Conservation (phyloP, 1,140 invertebrate genomes). For the Drosophila nannoptera region DNA sequence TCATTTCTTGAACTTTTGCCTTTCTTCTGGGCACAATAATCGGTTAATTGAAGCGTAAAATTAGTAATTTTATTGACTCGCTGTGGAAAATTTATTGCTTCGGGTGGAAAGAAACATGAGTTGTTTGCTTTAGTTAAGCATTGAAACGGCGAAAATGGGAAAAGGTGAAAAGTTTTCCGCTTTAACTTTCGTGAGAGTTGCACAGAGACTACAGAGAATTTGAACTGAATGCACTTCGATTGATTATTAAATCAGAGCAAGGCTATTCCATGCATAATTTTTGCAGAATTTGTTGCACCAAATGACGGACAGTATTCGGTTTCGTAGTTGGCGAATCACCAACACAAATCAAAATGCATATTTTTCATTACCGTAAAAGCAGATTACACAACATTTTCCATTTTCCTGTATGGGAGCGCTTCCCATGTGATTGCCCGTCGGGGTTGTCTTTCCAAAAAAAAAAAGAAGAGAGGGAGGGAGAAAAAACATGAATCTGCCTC, state of each 20-base stretch:
- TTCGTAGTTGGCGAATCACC: slow-evolving; percentile 14
- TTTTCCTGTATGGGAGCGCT: slow-evolving; percentile 1
- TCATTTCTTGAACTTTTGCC: slow-evolving; percentile 33
- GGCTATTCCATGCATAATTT: slow-evolving; percentile 46
- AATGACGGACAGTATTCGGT: slow-evolving; percentile 21
- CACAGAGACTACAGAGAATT: not conserved
- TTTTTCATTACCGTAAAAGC: slow-evolving; percentile 71
- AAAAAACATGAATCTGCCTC: slow-evolving; percentile 46
- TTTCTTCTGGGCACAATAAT: slow-evolving; percentile 44
- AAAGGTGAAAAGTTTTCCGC: slow-evolving; percentile 11
- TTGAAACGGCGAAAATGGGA: not conserved
- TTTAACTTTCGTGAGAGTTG: not conserved
- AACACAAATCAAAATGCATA: slow-evolving; percentile 31
- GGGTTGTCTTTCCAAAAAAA: slow-evolving; percentile 36
- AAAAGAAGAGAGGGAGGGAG: no score
- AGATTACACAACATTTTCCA: slow-evolving; percentile 58
- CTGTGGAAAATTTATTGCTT: slow-evolving; percentile 65
- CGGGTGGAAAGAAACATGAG: slow-evolving; percentile 10
- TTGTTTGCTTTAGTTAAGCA: slow-evolving; percentile 21
- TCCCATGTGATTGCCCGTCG: slow-evolving; percentile 31
- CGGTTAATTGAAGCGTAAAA: slow-evolving; percentile 72
- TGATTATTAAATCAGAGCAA: slow-evolving; percentile 23
- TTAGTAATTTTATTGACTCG: slow-evolving; percentile 71
- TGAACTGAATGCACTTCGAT: slow-evolving; percentile 22
- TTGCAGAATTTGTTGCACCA: slow-evolving; percentile 8